These are phyloP conservation scores for Ictalurus furcatus DNA, from an alignment of 2,113 vertebrate genomes.

Conservation along the genomic window DNA sequence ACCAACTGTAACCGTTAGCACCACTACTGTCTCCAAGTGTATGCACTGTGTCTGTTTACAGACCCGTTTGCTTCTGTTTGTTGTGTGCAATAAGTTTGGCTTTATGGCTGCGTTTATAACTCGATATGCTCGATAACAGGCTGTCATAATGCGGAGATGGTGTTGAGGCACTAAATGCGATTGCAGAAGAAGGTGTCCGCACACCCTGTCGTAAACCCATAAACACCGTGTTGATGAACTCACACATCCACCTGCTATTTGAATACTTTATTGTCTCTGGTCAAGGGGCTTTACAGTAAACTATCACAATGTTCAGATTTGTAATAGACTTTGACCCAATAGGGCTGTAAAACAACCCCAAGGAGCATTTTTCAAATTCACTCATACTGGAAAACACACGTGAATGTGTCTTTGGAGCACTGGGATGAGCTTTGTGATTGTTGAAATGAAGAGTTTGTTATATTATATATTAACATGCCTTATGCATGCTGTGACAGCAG, in stretches of 20 bases:
- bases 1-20: neutral
- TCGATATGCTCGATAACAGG: neutral
- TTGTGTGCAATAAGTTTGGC: neutral
- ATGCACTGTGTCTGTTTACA: slow-evolving; percentile 13
- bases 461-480: neutral
- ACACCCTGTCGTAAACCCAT: slow-evolving; percentile 46
- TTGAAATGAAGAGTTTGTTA: neutral
- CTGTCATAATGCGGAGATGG: neutral
- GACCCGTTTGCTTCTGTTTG: slow-evolving; percentile 7
- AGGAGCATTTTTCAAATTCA: slow-evolving; percentile 18
- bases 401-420: neutral
- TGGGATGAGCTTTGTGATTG: neutral
- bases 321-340: neutral
- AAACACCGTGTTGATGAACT: slow-evolving; percentile 24
- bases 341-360: neutral
- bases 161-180: slow-evolving; percentile 15
- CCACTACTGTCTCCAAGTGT: neutral
- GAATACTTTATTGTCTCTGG: neutral
- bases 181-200: slow-evolving; percentile 31
- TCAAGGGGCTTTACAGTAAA: slow-evolving; percentile 11
- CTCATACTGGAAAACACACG: neutral
- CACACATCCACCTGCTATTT: slow-evolving; percentile 1
- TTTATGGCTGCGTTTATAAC: slow-evolving; percentile 31
- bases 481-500: neutral
- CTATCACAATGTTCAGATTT: neutral